Base-by-base conservation (phyloP, 2,888 invertebrate species). In the Parthenolecanium corni region DNA sequence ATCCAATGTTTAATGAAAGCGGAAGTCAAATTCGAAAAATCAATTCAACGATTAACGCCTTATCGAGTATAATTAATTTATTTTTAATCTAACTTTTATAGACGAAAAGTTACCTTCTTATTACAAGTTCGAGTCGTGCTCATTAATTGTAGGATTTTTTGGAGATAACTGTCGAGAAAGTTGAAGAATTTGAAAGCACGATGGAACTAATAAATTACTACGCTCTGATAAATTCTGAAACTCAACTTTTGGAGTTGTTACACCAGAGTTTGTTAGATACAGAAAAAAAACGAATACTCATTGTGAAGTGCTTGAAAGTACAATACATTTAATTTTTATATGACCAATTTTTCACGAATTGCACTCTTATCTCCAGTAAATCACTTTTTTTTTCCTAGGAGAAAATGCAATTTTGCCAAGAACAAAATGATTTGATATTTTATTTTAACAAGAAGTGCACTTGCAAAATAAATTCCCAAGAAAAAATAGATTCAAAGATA, bases 191-290 rank as follows among this genome's bases (percentile, higher is more conserved):
- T 25, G 12, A 11, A 23, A 11, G 42, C 24, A 25, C 44, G 12
- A 16, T 18, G 11, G 57, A 20, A 3, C n/a, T 57, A n/a, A 57
- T 56, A 24, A 56, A 56, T 56, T 31, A 44, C 20, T 56, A 56
- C 44, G 31, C 24, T 9, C 14, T 56, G 14, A 18, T 44, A 11
- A 46, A 56, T 56, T 56, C 56, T 16, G 44, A 56, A 56, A 44
- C 56, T 18, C 16, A 24, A 11, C 16, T 46, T 1, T 44, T 42
- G 25, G 46, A 31, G 18, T 44, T 3, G 4, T 24, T 44, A 9
- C 40, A 20, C 11, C 23, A 24, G 1, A 44, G 24, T 16, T 20
- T 56, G 24, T n/a, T 46, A 11, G 18, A 46, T 18, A 42, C 18
- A 18, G 56, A 56, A 56, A 21, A 4, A 25, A 18, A 16, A 12